A percentile compares a stretch with the other conserved stretches of the same genome.
Evolutionary conservation across 1,140 invertebrate species (phyloP).

Genomic region (Alviniconcha marisindica): DNA sequence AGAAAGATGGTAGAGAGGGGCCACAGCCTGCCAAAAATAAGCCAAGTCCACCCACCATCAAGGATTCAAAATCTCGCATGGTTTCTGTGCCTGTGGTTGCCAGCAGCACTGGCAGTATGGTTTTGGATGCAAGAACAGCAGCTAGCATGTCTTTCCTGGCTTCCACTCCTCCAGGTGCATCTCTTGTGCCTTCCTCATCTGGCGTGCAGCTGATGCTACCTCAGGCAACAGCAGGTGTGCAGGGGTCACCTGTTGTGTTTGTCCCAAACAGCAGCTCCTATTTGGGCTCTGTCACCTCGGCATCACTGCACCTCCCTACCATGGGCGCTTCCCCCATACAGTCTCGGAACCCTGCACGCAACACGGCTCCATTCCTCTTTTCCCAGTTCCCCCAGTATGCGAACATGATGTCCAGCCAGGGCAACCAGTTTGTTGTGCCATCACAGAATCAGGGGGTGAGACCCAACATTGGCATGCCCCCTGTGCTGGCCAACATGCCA

Average conservation of each 20-base stretch:
- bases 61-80: neutral
- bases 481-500: conserved; percentile 78
- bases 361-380: neutral
- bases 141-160: neutral
- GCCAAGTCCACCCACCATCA: neutral
- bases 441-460: neutral
- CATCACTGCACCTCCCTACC: no score
- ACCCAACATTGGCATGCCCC: neutral
- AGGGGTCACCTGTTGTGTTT: conserved; percentile 13
- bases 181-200: neutral
- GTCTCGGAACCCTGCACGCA: neutral
- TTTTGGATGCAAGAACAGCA: neutral
- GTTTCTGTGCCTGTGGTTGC: no score
- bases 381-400: neutral
- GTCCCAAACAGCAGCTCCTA: conserved; percentile 41
- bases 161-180: neutral
- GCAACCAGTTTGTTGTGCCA: neutral
- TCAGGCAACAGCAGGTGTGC: neutral
- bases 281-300: conserved; percentile 42
- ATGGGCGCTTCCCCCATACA: no score
- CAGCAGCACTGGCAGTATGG: neutral
- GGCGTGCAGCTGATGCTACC: conserved; percentile 28
- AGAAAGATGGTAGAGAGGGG: neutral
- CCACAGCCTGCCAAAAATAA: neutral
- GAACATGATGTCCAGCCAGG: neutral